phyloP scores from a whole-genome alignment of 1,140 invertebrate genomes.

The Lepidurus packardi region DNA sequence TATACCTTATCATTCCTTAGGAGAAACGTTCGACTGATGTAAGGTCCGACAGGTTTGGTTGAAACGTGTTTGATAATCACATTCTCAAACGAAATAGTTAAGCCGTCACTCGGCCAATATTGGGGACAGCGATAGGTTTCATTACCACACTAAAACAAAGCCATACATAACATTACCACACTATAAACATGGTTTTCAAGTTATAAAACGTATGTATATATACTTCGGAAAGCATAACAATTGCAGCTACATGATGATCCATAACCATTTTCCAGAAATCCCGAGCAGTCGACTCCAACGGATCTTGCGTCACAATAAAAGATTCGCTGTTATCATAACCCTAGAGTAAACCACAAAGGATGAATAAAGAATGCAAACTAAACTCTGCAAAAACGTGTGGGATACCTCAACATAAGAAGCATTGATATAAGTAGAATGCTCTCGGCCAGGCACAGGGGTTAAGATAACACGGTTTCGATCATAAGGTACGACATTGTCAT shows the following conservation, averaged over 20 bases:
- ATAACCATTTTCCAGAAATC: conserved; percentile 97
- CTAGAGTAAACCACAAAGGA: conserved; percentile 41
- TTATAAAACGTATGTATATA: conserved; percentile 42
- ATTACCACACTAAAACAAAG: conserved; percentile 43
- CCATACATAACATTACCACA: too few relatives aligned
- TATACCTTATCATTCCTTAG: conserved; percentile 69
- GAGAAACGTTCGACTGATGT: conserved; percentile 72
- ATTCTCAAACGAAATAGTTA: conserved; percentile 72
- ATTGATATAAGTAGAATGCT: conserved; percentile 94
- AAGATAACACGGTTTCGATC: conserved; percentile 83
- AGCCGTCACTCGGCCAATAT: conserved; percentile 80
- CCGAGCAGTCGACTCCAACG: conserved; percentile 74
- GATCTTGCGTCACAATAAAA: conserved; percentile 94
- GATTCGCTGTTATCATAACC: conserved; percentile 87
- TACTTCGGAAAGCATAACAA: conserved; percentile 91
- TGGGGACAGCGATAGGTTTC: conserved; percentile 66
- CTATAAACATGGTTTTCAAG: background rate
- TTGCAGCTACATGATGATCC: conserved; percentile 81
- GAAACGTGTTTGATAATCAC: conserved; percentile 78
- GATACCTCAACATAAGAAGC: conserved; percentile 88
- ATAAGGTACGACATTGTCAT: conserved; percentile 80
- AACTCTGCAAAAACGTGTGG: conserved; percentile 5
- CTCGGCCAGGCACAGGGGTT: conserved; percentile 68
- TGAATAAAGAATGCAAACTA: background rate
- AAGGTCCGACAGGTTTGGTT: conserved; percentile 79